Base-by-base conservation (phyloP, 2,888 invertebrate genomes). In the Parnassius orleans region DNA sequence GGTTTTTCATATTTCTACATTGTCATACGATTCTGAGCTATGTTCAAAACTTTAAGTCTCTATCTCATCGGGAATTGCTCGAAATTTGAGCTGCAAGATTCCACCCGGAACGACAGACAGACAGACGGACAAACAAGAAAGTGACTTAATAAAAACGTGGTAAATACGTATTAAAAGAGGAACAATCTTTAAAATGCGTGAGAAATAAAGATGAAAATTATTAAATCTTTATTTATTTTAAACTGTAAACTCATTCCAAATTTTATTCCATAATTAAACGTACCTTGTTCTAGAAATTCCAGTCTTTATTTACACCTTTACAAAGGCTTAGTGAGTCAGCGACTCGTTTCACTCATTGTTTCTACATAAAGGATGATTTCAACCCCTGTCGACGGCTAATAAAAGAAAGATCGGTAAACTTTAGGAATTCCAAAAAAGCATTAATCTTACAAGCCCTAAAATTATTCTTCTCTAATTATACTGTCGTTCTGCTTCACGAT, bases 321-420 rank as follows among this genome's bases (percentile, higher is more conserved):
- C 63, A 63, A 63, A 59, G 58, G 58, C 54, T 51, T 33, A 52
- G 58, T 59, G 58, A 58, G 63, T 63, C 63, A 59, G 63, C 58
- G 55, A 59, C 55, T 51, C 58, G 58, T 19, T 55, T 63, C 59
- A 51, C 55, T 61, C 60, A 61, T 63, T 63, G 63, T 63, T 63
- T 59, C 63, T 55, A 43, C 54, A 63, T 63, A 63, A 63, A 63
- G 51, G 58, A 63, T 63, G 55, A 63, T 55, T 55, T 58, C 46
- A 63, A 63, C 58, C 54, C 51, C 46, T 59, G 63, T 63, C 63
- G 57, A 46, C 58, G 14, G 63, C 55, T 63, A 55, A 59, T 63
- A 59, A 59, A 63, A 63, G 54, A 54, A 50, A 53, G 51, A 63
- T 1, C 46, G 46, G 12, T n/a, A 46, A 46, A 63, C 53, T 48